A percentile compares a stretch with the other conserved stretches of the same genome.
Conservation (phyloP, 1,140 invertebrate genomes). For the Drosophila sturtevanti region DNA sequence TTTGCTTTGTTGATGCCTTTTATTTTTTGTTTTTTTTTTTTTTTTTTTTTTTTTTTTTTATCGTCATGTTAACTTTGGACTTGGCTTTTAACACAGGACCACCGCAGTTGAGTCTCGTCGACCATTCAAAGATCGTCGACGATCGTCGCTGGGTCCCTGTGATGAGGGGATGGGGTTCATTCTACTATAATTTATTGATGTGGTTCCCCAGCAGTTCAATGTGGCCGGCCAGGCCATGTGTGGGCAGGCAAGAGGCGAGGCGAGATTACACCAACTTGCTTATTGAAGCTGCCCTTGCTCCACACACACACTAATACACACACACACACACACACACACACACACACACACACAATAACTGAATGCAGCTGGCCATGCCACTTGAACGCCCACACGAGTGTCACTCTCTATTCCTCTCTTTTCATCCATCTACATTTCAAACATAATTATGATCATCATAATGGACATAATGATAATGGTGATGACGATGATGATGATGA, state of each 20-base stretch:
- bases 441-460: neutral
- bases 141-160: constrained; percentile 18
- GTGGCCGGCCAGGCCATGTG: constrained; percentile 62
- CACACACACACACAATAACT: no score
- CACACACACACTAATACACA: constrained; percentile 16
- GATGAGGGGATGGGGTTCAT: constrained; percentile 53
- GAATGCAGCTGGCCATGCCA: constrained; percentile 35
- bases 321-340: neutral
- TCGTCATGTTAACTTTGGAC: constrained; percentile 79
- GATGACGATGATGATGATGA: neutral
- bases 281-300: constrained; percentile 31
- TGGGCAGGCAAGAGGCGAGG: constrained; percentile 51
- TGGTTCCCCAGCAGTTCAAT: constrained; percentile 31
- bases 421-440: neutral
- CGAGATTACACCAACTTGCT: constrained; percentile 49
- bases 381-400: constrained; percentile 51
- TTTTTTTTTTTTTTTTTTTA: constrained; percentile 73
- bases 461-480: neutral
- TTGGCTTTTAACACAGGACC: constrained; percentile 76
- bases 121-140: constrained; percentile 46
- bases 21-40: constrained; percentile 71
- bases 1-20: constrained; percentile 52
- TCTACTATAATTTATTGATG: constrained; percentile 79
- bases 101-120: constrained; percentile 37
- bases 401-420: constrained; percentile 21